phyloP scores from a whole-genome alignment of 2,113 vertebrate species.

The Setophaga kirtlandii region DNA sequence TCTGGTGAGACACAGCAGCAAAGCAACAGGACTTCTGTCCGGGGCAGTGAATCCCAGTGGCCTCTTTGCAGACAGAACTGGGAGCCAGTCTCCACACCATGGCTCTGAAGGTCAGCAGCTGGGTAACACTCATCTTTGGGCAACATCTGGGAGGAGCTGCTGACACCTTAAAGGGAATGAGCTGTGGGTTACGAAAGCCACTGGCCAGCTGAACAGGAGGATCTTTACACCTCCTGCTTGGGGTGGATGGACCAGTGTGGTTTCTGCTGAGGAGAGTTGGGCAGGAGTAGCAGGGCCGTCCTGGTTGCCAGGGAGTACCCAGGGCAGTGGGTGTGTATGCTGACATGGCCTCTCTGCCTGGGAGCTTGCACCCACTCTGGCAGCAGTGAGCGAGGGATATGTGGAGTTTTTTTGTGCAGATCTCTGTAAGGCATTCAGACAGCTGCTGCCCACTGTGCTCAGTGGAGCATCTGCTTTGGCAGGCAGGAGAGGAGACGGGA shows the following conservation, averaged over 20 bases:
- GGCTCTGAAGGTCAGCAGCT: background rate
- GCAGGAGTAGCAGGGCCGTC: background rate
- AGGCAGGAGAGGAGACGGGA: background rate
- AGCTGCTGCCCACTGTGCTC: conserved; percentile 26
- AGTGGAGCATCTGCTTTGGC: conserved; percentile 25
- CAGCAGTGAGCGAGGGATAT: background rate
- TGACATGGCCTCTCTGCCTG: background rate
- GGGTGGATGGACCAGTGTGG: background rate
- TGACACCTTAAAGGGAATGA: background rate
- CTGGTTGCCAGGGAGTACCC: background rate
- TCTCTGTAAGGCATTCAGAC: conserved; percentile 1
- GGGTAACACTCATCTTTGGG: background rate
- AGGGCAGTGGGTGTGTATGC: background rate
- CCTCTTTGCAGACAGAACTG: background rate
- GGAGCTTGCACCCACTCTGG: fast-evolving
- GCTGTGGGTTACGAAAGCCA: background rate
- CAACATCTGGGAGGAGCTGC: background rate
- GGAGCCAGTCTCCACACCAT: background rate
- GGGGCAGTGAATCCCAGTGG: background rate
- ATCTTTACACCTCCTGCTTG: background rate
- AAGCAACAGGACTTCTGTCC: fast-evolving
- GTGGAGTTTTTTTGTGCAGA: background rate
- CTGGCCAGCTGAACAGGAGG: background rate
- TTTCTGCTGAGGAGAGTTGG: background rate
- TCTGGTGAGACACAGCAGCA: background rate